Evolutionary conservation across 1,140 invertebrate species (phyloP).

Genomic region (Eumaeus atala): DNA sequence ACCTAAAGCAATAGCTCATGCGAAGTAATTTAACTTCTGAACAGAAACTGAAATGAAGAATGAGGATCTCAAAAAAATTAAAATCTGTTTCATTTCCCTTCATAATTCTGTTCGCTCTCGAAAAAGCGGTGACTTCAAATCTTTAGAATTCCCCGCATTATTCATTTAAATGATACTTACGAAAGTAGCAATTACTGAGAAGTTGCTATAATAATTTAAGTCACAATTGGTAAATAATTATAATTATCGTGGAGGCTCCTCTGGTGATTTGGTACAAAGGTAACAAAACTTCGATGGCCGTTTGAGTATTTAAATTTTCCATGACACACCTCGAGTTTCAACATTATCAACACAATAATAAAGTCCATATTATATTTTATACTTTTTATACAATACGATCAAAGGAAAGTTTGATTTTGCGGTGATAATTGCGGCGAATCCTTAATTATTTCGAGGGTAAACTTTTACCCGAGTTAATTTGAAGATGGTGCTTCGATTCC

Average conservation of each 20-base stretch:
- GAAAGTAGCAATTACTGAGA: slow-evolving; percentile 52
- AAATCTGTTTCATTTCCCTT: slow-evolving; percentile 46
- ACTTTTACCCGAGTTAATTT: slow-evolving; percentile 71
- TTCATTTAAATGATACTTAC: slow-evolving; percentile 66
- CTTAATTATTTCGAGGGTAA: slow-evolving; percentile 74
- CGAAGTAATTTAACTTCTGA: slow-evolving; percentile 64
- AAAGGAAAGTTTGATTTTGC: slow-evolving; percentile 69
- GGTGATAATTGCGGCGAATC: slow-evolving; percentile 73
- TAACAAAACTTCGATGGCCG: slow-evolving; percentile 56
- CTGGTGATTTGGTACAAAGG: slow-evolving; percentile 64
- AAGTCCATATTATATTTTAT: slow-evolving; percentile 34
- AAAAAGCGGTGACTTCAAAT: slow-evolving; percentile 45
- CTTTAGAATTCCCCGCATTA: slow-evolving; percentile 53
- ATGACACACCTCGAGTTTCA: slow-evolving; percentile 34
- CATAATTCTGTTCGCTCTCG: slow-evolving; percentile 44
- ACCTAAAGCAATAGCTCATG: slow-evolving; percentile 52
- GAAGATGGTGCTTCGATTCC: slow-evolving; percentile 62
- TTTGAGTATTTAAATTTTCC: slow-evolving; percentile 65
- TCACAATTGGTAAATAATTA: slow-evolving; percentile 71
- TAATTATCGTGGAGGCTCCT: slow-evolving; percentile 59
- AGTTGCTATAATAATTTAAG: slow-evolving; percentile 50
- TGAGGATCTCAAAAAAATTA: slow-evolving; percentile 49
- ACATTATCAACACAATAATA: slow-evolving; percentile 33
- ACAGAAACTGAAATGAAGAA: too few species aligned
- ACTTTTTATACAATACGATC: slow-evolving; percentile 56